A percentile compares a stretch with the other conserved stretches of the same genome.
phyloP scores from a whole-genome alignment of 2,113 vertebrate species.

The Numenius arquata region DNA sequence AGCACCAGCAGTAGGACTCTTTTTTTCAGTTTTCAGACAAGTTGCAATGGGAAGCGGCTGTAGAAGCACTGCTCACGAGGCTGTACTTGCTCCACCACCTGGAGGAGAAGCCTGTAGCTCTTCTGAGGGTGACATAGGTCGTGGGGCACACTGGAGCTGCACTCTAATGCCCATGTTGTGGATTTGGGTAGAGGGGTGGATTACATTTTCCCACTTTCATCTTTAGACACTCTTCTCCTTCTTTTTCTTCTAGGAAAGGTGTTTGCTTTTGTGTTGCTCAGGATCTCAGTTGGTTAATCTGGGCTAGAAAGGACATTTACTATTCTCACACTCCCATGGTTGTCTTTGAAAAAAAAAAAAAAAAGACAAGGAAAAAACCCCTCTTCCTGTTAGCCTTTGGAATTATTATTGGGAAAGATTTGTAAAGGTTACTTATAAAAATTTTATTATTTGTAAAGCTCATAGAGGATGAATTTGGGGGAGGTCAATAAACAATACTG shows the following conservation, averaged over 20 bases:
- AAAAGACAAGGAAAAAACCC: fast-evolving
- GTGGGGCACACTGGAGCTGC: neutral
- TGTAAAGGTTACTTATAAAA: neutral
- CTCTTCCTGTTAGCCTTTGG: neutral
- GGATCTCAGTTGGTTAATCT: neutral
- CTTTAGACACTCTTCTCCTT: neutral
- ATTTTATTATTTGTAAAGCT: neutral
- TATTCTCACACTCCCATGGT: neutral
- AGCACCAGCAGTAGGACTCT: neutral
- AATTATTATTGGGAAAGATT: neutral
- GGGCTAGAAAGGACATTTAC: neutral
- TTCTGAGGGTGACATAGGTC: neutral
- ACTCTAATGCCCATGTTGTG: fast-evolving
- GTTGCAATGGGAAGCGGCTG: neutral
- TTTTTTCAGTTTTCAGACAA: neutral
- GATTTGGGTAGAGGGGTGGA: neutral
- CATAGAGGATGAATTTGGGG: neutral
- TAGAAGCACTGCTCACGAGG: neutral
- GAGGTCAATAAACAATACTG: neutral
- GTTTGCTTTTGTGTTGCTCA: neutral
- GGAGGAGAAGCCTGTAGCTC: neutral
- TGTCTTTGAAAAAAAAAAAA: fast-evolving
- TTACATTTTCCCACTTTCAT: neutral
- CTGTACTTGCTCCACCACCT: neutral
- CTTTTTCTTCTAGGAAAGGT: neutral